Conservation (phyloP, 2,113 vertebrate species). For the Siphamia tubifer region DNA sequence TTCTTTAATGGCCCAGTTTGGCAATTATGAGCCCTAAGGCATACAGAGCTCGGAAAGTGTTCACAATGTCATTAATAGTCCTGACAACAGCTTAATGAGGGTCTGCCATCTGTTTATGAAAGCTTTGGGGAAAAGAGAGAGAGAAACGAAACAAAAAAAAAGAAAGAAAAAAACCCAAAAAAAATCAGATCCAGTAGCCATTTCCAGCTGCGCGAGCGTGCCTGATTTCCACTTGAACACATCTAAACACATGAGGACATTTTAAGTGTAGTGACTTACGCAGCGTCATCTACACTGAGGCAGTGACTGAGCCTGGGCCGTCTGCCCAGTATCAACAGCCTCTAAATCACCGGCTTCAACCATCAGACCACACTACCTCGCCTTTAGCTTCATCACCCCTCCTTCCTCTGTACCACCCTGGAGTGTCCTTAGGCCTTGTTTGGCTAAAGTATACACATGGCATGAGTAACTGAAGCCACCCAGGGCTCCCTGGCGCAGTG, state of each 20-base stretch:
- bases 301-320: constrained; percentile 75
- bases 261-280: constrained; percentile 81
- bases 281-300: constrained; percentile 74
- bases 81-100: constrained; percentile 81
- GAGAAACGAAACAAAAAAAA: constrained; percentile 61
- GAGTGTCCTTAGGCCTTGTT: constrained; percentile 75
- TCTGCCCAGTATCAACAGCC: constrained; percentile 79
- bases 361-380: constrained; percentile 77
- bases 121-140: constrained; percentile 55
- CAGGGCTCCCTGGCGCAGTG: constrained; percentile 63
- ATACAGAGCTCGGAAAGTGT: constrained; percentile 70
- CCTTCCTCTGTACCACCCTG: constrained; percentile 67
- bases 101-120: constrained; percentile 79
- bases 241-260: constrained; percentile 78
- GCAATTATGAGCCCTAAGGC: constrained; percentile 51
- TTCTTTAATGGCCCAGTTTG: constrained; percentile 65
- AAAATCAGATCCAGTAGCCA: constrained; percentile 77
- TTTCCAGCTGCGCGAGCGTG: constrained; percentile 70
- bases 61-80: constrained; percentile 78
- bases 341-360: constrained; percentile 78
- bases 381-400: constrained; percentile 63
- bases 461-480: constrained; percentile 76
- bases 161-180: constrained; percentile 53
- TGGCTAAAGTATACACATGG: constrained; percentile 74
- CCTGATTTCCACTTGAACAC: constrained; percentile 78